phyloP scores from a whole-genome alignment of 2,888 invertebrate species.

The Pristionchus arcanus region DNA sequence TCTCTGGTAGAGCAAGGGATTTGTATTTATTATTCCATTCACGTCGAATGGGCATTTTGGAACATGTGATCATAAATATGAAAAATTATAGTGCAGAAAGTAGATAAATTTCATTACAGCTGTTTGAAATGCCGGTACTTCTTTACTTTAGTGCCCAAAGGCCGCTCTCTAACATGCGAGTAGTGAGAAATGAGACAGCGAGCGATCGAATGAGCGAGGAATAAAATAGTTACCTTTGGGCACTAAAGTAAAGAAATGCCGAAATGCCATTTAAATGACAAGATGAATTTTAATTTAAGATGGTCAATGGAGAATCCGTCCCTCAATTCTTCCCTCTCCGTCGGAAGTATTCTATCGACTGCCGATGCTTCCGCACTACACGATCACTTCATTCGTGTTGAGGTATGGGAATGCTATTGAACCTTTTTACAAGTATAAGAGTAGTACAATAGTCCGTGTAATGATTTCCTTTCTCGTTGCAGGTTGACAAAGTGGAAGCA shows the following conservation, averaged over 20 bases:
- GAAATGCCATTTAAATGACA: no score
- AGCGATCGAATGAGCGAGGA: no score
- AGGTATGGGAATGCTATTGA: conserved; percentile 40
- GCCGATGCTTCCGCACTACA: conserved; percentile 80
- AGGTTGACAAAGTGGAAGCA: conserved; percentile 56
- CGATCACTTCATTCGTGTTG: conserved; percentile 74
- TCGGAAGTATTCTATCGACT: conserved; percentile 80
- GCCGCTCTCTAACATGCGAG: no score
- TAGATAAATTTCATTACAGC: no score
- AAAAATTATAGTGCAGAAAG: no score
- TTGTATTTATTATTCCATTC: background rate
- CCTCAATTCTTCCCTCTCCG: conserved; percentile 80
- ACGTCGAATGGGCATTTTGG: background rate
- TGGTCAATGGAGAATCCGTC: conserved; percentile 40
- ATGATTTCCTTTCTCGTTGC: background rate
- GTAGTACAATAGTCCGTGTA: background rate
- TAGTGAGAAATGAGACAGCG: no score
- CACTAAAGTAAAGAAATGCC: no score
- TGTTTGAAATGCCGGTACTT: background rate
- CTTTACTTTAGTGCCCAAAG: no score
- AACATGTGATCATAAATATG: background rate
- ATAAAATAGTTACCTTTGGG: no score
- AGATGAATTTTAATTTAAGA: background rate
- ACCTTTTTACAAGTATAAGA: background rate
- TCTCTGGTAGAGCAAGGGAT: background rate